Evolutionary conservation across 2,113 vertebrate species (phyloP).

Genomic region (Rhodinocichla rosea): DNA sequence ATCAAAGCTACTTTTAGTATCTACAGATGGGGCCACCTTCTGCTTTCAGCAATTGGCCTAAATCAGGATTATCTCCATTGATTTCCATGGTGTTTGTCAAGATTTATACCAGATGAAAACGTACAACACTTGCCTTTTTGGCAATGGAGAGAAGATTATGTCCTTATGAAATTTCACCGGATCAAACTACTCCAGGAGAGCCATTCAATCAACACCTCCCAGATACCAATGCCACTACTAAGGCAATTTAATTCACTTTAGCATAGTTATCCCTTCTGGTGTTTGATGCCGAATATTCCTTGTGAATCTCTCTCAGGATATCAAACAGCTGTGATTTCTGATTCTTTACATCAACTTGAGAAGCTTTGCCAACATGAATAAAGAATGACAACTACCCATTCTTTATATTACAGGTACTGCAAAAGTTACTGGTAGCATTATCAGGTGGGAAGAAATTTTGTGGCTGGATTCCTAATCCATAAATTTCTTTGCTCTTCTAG

Average conservation of each 20-base stretch:
- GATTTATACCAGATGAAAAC: slow-evolving; percentile 38
- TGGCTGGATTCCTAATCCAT: background rate
- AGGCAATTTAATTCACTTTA: background rate
- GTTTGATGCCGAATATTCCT: background rate
- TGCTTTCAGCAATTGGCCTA: slow-evolving; percentile 62
- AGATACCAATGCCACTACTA: background rate
- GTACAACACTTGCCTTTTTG: background rate
- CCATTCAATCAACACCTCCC: background rate
- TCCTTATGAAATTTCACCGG: background rate
- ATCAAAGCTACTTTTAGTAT: slow-evolving; percentile 68
- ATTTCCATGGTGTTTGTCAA: slow-evolving; percentile 35
- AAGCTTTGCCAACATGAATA: background rate
- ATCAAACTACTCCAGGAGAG: background rate
- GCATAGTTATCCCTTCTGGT: background rate
- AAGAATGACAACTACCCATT: background rate
- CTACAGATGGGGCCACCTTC: slow-evolving; percentile 66
- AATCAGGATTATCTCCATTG: slow-evolving; percentile 61
- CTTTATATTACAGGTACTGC: background rate
- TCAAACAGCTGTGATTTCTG: background rate
- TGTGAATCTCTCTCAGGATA: background rate
- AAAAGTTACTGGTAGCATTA: background rate
- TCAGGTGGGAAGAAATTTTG: background rate
- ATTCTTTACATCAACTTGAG: background rate
- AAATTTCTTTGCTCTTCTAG: background rate
- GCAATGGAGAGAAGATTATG: background rate